Evolutionary conservation across 2,888 invertebrate genomes (phyloP), one percentile per base, ranked within the genome.

Genomic region (Sinelater perroti): DNA sequence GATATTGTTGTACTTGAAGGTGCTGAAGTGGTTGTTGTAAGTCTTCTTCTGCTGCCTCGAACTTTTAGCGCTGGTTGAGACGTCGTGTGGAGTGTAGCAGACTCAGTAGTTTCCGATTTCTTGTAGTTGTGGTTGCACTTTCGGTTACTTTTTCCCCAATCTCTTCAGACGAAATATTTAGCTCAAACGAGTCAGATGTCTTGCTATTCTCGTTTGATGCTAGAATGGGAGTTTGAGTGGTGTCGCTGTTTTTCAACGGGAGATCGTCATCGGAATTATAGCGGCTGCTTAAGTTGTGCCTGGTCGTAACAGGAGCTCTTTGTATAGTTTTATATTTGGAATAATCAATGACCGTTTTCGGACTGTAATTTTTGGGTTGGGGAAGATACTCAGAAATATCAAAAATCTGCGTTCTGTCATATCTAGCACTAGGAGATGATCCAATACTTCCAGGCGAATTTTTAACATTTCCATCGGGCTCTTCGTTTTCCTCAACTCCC

Each of bases 291-390:
- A 64, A 61, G 56, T 66, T 70, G 57, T 72, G 69, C 8, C 36
- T n/a, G 10, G 10, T 14, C 8, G 35, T 16, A 7, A 33, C 18
- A 3, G 63, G 55, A 3, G 70, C 65, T 26, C 77, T 60, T 58
- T 73, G 67, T 30, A 78, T 78, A 2, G 75, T 76, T 66, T 75
- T 76, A 40, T 78, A 78, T 60, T 77, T 78, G 0, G 77, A 76
- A 30, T 72, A 75, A 60, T 79, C 77, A 20, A 78, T 72, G 0
- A 70, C 62, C 3, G 76, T 76, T 62, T 65, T 67, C 3, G 77
- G 75, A 31, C 60, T 64, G 56, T 75, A 75, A 45, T 65, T 71
- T 59, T 71, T 74, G 1, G 73, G 63, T 66, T 74, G 73, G 0
- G 77, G 75, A 14, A 75, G 53, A 51, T 72, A 76, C 13, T 75